These are phyloP conservation scores for Drosophila carrolli DNA, from an alignment of 1,140 invertebrate species.

Conservation along the genomic window DNA sequence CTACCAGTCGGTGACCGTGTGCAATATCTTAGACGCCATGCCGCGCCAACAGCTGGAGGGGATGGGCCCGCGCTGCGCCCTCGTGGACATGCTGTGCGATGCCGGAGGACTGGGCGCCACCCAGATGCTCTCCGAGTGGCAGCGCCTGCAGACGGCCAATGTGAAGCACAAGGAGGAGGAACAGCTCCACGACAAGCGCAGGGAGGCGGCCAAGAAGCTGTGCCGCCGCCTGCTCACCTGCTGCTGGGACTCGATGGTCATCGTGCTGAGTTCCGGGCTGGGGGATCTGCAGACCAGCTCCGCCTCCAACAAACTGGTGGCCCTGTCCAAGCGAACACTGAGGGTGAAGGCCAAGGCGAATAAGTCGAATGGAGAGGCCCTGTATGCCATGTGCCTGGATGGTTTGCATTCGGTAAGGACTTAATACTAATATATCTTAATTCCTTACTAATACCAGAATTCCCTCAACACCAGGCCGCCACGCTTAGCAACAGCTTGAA, in stretches of 20 bases:
- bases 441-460: neutral
- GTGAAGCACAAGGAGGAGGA: conserved; percentile 88
- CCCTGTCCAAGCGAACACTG: conserved; percentile 86
- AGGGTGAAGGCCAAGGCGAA: conserved; percentile 86
- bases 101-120: conserved; percentile 92
- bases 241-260: conserved; percentile 95
- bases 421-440: neutral
- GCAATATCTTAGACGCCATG: conserved; percentile 89
- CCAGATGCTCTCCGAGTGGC: conserved; percentile 93
- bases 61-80: conserved; percentile 66
- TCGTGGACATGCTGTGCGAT: conserved; percentile 87
- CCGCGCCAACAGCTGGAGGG: conserved; percentile 62
- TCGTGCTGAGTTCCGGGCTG: conserved; percentile 92
- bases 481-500: conserved; percentile 90
- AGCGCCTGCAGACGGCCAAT: conserved; percentile 90
- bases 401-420: conserved; percentile 92
- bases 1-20: conserved; percentile 93
- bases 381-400: conserved; percentile 94
- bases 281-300: conserved; percentile 86
- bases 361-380: conserved; percentile 88
- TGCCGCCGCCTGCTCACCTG: conserved; percentile 91
- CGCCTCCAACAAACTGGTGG: conserved; percentile 85
- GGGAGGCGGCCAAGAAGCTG: conserved; percentile 89
- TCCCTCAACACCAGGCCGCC: conserved; percentile 86
- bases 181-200: conserved; percentile 85